Evolutionary conservation across 2,797 vertebrate species (phyloP), one percentile per base, ranked within the genome.

Genomic region (Sebastes nivosus): DNA sequence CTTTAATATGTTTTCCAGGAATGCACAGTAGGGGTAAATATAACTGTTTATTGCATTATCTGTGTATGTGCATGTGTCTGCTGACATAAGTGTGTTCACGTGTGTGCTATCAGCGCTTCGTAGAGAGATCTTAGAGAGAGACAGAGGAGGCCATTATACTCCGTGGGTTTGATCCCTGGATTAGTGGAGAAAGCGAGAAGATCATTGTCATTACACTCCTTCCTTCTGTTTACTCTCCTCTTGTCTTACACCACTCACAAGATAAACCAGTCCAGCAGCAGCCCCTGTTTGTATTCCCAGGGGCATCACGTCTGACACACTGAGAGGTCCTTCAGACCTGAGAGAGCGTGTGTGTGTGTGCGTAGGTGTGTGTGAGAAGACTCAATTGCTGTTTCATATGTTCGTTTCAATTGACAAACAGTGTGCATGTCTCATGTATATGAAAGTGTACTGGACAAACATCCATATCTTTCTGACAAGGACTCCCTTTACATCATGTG

Each of bases 181-280:
- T 94, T 89, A 89, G 81, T 76, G 72, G 30, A 61, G 77, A 82
- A 64, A 80, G 82, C 78, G 76, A 80, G 79, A 66, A 90, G 86
- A 87, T 94, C 77, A 92, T 92, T 93, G 92, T 86, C 81, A 81
- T 85, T 82, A 86, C 77, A 79, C 86, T 83, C 87, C 69, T 81
- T 52, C 72, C 85, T 83, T 83, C 85, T 84, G 79, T 92, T 88
- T 88, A 85, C 78, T 80, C 87, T 84, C 60, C 76, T 85, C 80
- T 89, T 85, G 81, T 88, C 70, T 72, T 59, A 32, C 77, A 68
- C 61, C 75, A 52, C 87, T 84, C 87, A 84, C 87, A 42, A 75
- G 36, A 65, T 74, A 85, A 85, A 84, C 77, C 82, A 74, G 67
- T 79, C 65, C 66, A 58, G 57, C 65, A 42, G 83, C 81, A 77